Evolutionary conservation across 2,113 vertebrate genomes (phyloP).

Genomic region (Zosterops lateralis): DNA sequence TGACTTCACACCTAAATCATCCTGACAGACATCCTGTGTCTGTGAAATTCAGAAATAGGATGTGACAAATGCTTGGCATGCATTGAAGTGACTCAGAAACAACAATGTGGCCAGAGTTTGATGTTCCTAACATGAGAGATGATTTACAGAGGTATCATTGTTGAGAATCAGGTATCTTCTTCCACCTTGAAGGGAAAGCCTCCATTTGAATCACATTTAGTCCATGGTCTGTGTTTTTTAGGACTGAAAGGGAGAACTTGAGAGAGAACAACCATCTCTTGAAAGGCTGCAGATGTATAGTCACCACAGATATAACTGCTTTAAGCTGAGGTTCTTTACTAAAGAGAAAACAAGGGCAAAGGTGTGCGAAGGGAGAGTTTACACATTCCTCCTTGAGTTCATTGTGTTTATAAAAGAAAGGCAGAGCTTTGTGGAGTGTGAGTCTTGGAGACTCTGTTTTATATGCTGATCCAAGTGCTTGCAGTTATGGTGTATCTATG

Average conservation of each 20-base stretch:
- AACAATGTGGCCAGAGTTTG: background rate
- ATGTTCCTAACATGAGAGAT: background rate
- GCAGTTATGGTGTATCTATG: background rate
- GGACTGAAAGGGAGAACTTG: background rate
- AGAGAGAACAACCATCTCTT: background rate
- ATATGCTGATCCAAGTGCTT: background rate
- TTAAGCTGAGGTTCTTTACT: slow-evolving; percentile 6
- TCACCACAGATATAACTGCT: background rate
- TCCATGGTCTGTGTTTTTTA: background rate
- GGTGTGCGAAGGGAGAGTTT: slow-evolving; percentile 28
- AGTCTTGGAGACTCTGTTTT: background rate
- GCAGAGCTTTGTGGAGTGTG: background rate
- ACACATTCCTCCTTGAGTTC: slow-evolving; percentile 30
- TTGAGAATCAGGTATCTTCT: background rate
- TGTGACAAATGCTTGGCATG: background rate
- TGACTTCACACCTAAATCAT: background rate
- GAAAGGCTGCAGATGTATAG: slow-evolving; percentile 18
- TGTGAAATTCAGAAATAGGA: background rate
- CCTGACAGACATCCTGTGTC: background rate
- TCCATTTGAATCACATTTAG: background rate
- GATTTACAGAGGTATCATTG: background rate
- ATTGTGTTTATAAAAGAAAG: slow-evolving; percentile 37
- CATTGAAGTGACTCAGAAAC: background rate
- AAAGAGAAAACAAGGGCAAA: slow-evolving; percentile 23
- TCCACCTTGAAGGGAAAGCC: background rate